Base-by-base conservation (phyloP, 1,140 invertebrate genomes). In the Drosophila pseudoananassae region DNA sequence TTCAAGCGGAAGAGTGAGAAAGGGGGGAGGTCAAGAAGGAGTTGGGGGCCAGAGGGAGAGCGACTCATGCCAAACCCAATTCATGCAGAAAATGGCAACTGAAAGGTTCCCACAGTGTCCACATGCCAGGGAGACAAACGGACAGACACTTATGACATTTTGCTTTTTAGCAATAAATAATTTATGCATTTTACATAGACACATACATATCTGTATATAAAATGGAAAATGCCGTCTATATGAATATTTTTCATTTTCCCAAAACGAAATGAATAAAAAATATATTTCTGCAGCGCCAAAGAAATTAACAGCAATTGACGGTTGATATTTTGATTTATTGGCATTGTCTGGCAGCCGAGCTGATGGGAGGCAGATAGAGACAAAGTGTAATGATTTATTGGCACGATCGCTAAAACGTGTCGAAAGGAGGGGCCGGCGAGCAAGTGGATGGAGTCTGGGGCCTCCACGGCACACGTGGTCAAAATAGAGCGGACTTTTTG, bases 301-400 rank as follows among this genome's bases (percentile, higher is more conserved):
- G 70, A 76, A 76, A 76, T 76, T 76, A 76, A 76, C 72, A 76
- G 72, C 61, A 76, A 76, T 76, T 76, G 72, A 76, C 72, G 70
- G 54, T 56, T 76, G 71, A 61, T 66, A 68, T 76, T 76, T 76
- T 76, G 71, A 76, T 76, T 76, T 76, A 76, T 76, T 76, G 49
- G 70, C 57, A 43, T 50, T 73, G 69, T 45, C 57, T 73, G 63
- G 54, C 43, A 57, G 43, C 23, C 33, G 25, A 47, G 61, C 25
- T 45, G 49, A 36, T 17, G 56, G 8, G 17, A 74, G 55, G 55
- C 69, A 45, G 69, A 74, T 64, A 45, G 46, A 29, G 58, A 51
- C 57, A 58, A 38, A 46, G 40, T 25, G 17, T 52, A 75, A 66
- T 76, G 73, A 76, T 76, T 76, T 76, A 76, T 76, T 66, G 61